These are phyloP conservation scores for Phyllotreta cruciferae DNA, from an alignment of 2,888 invertebrate genomes.

Conservation along the genomic window DNA sequence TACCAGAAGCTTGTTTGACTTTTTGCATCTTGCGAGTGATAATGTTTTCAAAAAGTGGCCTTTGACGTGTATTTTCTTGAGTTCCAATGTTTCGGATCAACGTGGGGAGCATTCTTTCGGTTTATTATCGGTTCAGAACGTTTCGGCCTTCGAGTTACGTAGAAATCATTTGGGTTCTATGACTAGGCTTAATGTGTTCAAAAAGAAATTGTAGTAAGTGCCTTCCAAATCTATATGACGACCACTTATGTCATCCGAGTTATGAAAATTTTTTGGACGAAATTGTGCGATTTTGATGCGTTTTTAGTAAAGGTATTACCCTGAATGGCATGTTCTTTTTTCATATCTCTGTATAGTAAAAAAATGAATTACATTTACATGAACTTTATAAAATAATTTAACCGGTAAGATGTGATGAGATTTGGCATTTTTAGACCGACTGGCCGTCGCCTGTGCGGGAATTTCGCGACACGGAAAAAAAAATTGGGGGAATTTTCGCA, in stretches of 20 bases:
- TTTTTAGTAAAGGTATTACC: conserved; percentile 72
- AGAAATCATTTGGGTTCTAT: conserved; percentile 52
- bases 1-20: conserved; percentile 60
- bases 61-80: conserved; percentile 54
- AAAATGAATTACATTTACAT: conserved; percentile 48
- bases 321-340: conserved; percentile 73
- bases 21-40: conserved; percentile 59
- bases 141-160: conserved; percentile 18
- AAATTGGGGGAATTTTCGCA: neutral
- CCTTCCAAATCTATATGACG: conserved; percentile 73
- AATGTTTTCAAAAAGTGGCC: conserved; percentile 61
- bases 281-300: conserved; percentile 58
- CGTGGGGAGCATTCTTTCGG: conserved; percentile 28
- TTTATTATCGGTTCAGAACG: neutral
- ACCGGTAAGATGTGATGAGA: conserved; percentile 58
- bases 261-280: conserved; percentile 57
- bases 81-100: conserved; percentile 50
- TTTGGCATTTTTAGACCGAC: conserved; percentile 53
- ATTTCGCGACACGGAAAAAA: too few species aligned
- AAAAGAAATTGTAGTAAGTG: conserved; percentile 78
- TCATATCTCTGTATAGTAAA: conserved; percentile 58
- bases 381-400: conserved; percentile 51
- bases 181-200: conserved; percentile 79
- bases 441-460: neutral
- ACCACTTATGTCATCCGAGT: conserved; percentile 63